Percentiles rank a stretch among this genome's conserved stretches.
Evolutionary conservation across 1,140 invertebrate species (phyloP).

Genomic region (Myzus persicae): DNA sequence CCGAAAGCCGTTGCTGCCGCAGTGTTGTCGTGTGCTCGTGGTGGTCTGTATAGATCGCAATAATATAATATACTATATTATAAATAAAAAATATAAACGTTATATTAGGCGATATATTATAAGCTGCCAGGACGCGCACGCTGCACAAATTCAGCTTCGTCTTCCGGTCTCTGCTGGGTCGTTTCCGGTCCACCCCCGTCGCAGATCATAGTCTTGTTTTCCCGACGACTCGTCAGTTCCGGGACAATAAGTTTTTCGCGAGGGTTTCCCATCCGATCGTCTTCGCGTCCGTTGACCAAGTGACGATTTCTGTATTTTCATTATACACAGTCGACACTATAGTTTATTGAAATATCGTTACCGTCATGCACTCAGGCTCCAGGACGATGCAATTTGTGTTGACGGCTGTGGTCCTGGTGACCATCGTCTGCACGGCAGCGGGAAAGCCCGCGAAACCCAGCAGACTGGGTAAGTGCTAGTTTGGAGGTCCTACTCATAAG

Average conservation of each 20-base stretch:
- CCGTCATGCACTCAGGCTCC: background rate
- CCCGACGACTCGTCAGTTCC: background rate
- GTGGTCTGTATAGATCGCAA: background rate
- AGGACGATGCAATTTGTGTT: background rate
- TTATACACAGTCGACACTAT: background rate
- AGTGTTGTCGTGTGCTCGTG: background rate
- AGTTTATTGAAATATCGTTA: background rate
- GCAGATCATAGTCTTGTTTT: background rate
- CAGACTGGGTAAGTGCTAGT: background rate
- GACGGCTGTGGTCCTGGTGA: background rate
- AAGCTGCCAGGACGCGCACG: background rate
- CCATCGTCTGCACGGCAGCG: background rate
- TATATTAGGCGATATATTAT: background rate
- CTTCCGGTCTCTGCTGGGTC: too few relatives aligned
- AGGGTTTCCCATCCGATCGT: background rate
- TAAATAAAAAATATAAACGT: too few relatives aligned
- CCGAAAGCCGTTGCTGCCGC: background rate
- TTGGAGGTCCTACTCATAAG: too few relatives aligned
- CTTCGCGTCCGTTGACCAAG: background rate
- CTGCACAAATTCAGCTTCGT: background rate
- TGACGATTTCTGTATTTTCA: background rate
- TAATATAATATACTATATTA: background rate
- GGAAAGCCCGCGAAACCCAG: conserved; percentile 44
- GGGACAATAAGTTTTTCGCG: background rate
- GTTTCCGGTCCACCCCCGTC: too few relatives aligned